phyloP scores from a whole-genome alignment of 2,888 invertebrate genomes.

The Trisateles emortualis region DNA sequence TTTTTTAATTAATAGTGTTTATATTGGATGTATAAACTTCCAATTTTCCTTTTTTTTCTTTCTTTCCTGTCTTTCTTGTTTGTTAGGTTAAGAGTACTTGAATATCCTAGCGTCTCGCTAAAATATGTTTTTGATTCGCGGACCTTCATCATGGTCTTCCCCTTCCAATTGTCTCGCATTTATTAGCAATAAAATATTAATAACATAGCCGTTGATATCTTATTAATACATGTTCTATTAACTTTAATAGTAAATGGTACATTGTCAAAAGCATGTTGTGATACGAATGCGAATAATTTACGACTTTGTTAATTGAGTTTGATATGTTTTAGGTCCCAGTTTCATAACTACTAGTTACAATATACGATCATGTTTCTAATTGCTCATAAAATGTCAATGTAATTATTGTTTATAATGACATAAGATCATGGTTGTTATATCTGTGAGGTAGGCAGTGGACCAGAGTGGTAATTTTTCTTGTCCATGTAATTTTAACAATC shows the following conservation, averaged over 20 bases:
- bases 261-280: conserved; percentile 17
- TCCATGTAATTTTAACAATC: no score
- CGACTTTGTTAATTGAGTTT: conserved; percentile 44
- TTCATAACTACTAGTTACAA: conserved; percentile 20
- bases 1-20: no score
- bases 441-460: neutral
- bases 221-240: conserved; percentile 2
- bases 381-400: conserved; percentile 11
- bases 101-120: no score
- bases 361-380: conserved; percentile 16
- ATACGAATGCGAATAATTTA: conserved; percentile 35
- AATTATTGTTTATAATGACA: neutral
- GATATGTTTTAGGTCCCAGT: conserved; percentile 33
- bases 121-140: no score
- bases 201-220: neutral
- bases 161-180: neutral
- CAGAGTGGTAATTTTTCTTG: no score
- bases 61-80: no score
- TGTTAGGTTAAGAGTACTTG: no score
- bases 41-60: no score
- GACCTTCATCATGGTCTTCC: no score
- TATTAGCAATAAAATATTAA: neutral
- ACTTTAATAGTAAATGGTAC: conserved; percentile 3
- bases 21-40: no score
- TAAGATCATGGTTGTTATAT: neutral